phyloP scores from a whole-genome alignment of 2,797 vertebrate species.

The Staurois parvus region DNA sequence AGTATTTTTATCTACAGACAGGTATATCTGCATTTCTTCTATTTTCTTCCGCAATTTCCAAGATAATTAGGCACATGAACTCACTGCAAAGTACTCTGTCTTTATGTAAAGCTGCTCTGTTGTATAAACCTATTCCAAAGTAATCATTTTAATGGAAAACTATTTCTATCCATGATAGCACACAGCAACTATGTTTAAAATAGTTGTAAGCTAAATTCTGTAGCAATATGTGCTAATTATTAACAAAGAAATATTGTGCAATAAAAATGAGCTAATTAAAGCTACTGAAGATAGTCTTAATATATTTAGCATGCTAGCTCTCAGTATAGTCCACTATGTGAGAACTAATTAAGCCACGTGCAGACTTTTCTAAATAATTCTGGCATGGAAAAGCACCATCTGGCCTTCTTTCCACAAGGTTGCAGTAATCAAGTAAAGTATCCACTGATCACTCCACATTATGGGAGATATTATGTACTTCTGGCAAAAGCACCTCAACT shows the following conservation, averaged over 20 bases:
- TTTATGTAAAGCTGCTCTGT: not conserved
- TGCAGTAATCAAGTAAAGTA: conserved; percentile 61
- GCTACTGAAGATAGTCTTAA: conserved; percentile 34
- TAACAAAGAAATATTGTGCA: conserved; percentile 48
- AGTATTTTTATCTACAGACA: too few species aligned
- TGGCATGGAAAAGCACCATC: conserved; percentile 58
- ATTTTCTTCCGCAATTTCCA: not conserved
- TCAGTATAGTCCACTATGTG: conserved; percentile 51
- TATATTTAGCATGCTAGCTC: conserved; percentile 49
- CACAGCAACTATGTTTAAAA: not conserved
- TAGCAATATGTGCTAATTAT: conserved; percentile 43
- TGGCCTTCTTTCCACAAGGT: conserved; percentile 56
- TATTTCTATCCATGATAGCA: not conserved
- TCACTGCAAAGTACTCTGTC: not conserved
- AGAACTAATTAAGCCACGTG: conserved; percentile 50
- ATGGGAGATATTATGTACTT: conserved; percentile 48
- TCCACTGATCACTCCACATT: conserved; percentile 55
- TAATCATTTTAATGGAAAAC: not conserved
- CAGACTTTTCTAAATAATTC: conserved; percentile 46
- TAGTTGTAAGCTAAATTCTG: conserved; percentile 15
- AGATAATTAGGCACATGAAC: not conserved
- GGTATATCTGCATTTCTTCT: not conserved
- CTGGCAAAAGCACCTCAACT: conserved; percentile 44
- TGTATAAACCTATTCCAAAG: not conserved
- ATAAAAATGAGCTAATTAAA: conserved; percentile 57